Conservation (phyloP, 2,797 vertebrate species). For the Catostomus latipinnis region DNA sequence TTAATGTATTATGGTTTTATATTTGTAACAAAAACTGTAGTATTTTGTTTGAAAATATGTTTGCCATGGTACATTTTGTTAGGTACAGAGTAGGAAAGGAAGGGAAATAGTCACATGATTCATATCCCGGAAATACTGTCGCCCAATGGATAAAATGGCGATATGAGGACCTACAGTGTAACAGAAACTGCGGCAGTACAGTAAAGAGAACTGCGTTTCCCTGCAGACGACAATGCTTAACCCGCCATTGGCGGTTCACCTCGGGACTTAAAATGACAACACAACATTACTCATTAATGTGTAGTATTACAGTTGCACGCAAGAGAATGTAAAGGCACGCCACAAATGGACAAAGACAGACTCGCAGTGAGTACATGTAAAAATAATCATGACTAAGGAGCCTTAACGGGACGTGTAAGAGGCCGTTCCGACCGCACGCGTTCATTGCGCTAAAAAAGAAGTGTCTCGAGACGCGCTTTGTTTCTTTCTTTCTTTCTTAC, state of each 20-base stretch:
- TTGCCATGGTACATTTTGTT: too few species aligned
- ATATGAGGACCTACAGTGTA: slow-evolving; percentile 44
- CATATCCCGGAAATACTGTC: slow-evolving; percentile 69
- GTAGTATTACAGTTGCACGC: background rate
- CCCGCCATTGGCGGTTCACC: background rate
- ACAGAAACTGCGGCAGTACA: slow-evolving; percentile 16
- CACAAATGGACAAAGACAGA: slow-evolving; percentile 81
- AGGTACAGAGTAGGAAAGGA: too few species aligned
- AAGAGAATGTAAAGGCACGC: background rate
- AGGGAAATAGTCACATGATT: slow-evolving; percentile 63
- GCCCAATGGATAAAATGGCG: slow-evolving; percentile 42
- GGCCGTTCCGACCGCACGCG: too few species aligned
- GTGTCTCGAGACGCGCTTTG: too few species aligned
- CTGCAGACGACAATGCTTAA: background rate
- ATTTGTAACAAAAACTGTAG: too few species aligned
- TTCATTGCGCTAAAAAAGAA: too few species aligned
- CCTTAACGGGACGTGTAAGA: slow-evolving; percentile 12
- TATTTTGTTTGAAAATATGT: too few species aligned
- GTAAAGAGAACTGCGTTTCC: background rate
- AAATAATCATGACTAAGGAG: slow-evolving; percentile 11
- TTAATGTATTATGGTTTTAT: too few species aligned
- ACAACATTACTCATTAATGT: background rate
- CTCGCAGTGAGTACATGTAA: slow-evolving; percentile 71
- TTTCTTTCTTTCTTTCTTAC: too few species aligned
- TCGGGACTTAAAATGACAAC: background rate